A percentile compares a stretch with the other conserved stretches of the same genome.
Conservation (phyloP, 2,888 invertebrate species). For the Thelaira solivaga region DNA sequence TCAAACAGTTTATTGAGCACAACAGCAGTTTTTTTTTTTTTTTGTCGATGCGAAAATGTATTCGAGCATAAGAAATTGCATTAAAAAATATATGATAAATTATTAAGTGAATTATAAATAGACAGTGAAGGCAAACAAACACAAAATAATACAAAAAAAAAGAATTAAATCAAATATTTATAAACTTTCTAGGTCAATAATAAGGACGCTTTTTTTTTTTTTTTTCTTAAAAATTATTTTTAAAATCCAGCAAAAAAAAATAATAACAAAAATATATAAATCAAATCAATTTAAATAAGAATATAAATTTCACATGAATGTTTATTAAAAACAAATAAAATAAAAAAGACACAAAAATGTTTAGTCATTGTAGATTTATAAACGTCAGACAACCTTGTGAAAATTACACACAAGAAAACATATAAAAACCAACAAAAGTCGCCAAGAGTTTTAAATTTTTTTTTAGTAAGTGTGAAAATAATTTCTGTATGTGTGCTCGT, state of each 20-base stretch:
- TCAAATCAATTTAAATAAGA: background rate
- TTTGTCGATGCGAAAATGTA: background rate
- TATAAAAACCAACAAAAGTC: background rate
- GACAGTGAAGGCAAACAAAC: background rate
- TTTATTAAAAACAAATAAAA: too few relatives aligned
- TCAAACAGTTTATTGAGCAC: conserved; percentile 1
- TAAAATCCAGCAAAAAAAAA: background rate
- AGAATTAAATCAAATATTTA: background rate
- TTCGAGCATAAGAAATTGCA: conserved; percentile 12
- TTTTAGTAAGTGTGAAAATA: background rate
- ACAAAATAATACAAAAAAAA: too few relatives aligned
- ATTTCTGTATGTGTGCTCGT: background rate
- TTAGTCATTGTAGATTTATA: background rate
- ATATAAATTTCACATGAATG: background rate
- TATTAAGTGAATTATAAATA: background rate
- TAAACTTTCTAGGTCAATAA: conserved; percentile 27
- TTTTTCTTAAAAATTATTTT: background rate
- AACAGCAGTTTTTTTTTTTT: background rate
- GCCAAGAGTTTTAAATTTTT: background rate
- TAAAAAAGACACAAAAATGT: background rate
- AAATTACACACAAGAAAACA: background rate
- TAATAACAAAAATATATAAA: background rate
- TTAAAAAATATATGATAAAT: background rate
- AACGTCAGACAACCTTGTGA: background rate
- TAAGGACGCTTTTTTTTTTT: conserved; percentile 18